Evolutionary conservation across 2,797 vertebrate genomes (phyloP), one percentile per base, ranked within the genome.

Genomic region (Chiloscyllium punctatum): DNA sequence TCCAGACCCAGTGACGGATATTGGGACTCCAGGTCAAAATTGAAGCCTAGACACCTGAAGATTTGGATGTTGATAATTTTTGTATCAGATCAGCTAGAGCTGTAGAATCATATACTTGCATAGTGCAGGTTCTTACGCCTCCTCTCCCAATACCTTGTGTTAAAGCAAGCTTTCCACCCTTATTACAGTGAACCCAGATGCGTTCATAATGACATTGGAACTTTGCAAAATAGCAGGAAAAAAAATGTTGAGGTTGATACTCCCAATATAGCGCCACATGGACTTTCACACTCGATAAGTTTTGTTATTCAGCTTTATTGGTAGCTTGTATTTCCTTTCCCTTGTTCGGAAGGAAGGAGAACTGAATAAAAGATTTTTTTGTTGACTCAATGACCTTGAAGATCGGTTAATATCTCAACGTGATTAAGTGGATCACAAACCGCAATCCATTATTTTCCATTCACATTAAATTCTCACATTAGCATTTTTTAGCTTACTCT

Each of bases 361-460:
- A 69, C 18, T 69, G 66, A 92, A 69, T 68, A 37, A 69, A 21
- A 42, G 62, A n/a, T 66, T 92, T 42, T 88, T 68, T 92, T 92
- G 90, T 30, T 62, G 51, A 88, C 53, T 90, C 87, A 66, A 33
- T 92, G 90, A 92, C 90, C 90, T 92, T 92, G 90, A 92, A 69
- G 66, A 37, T 68, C 42, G 90, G 42, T 92, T 92, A 92, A 92
- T 92, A 69, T 92, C 90, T 42, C 53, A 68, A 42, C 42, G 62
- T 66, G 21, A 92, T 92, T 92, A 92, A 92, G 62, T 92, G 62
- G 90, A 68, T 92, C 90, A 69, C 88, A 92, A 42, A 69, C 37
- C n/a, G 21, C 69, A 92, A 92, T 92, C n/a, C 69, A n/a, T 21
- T 69, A 37, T 42, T 42, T 42, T 27, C 37, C 42, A 92, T 68